phyloP scores from a whole-genome alignment of 2,113 vertebrate genomes.

The Seriola quinqueradiata region DNA sequence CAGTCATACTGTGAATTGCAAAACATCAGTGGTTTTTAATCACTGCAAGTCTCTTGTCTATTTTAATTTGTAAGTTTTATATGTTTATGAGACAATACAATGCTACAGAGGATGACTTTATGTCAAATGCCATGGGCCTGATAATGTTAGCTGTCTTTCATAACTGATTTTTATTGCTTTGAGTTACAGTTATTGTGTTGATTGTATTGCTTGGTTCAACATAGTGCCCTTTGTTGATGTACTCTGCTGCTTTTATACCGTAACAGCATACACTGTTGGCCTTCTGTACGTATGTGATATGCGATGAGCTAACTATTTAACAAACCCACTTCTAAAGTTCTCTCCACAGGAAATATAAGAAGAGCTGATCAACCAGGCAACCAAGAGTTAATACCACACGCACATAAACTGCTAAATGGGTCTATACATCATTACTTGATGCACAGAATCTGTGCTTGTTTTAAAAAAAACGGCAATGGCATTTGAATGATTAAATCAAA shows the following conservation, averaged over 20 bases:
- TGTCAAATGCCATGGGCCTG: background rate
- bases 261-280: background rate
- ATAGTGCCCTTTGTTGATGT: background rate
- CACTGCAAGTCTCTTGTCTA: background rate
- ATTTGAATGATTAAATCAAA: background rate
- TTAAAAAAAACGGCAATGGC: background rate
- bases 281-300: background rate
- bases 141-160: constrained; percentile 24
- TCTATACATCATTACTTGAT: background rate
- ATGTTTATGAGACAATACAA: constrained; percentile 35
- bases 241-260: background rate
- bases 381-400: constrained; percentile 1
- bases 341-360: background rate
- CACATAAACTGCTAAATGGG: constrained; percentile 4
- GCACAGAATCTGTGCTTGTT: background rate
- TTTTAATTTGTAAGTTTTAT: constrained; percentile 12
- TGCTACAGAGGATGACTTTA: constrained; percentile 17
- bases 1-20: constrained; percentile 1
- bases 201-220: background rate
- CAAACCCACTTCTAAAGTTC: background rate
- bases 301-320: background rate
- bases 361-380: background rate
- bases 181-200: background rate
- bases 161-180: constrained; percentile 20
- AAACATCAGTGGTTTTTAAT: constrained; percentile 1